Evolutionary conservation across 2,797 vertebrate genomes (phyloP).

Genomic region (Gymnothorax reevesii): DNA sequence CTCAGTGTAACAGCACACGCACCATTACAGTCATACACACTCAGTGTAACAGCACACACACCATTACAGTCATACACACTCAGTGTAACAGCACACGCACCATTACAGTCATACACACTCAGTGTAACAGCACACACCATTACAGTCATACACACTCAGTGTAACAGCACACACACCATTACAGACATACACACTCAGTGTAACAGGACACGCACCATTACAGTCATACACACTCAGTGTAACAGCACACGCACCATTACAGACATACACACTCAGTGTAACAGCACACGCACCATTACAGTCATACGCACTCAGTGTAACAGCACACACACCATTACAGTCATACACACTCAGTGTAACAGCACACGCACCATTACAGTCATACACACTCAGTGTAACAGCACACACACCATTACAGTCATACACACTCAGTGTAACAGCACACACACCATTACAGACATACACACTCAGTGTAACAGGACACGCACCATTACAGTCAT

Average conservation of each 20-base stretch:
- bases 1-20: background rate
- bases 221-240: background rate
- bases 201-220: background rate
- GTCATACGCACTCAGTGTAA: background rate
- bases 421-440: background rate
- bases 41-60: no score
- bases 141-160: no score
- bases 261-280: no score
- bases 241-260: background rate
- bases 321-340: background rate
- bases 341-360: background rate
- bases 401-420: background rate
- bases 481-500: no score
- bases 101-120: background rate
- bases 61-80: no score
- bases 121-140: background rate
- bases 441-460: no score
- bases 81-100: background rate
- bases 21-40: no score
- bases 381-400: background rate
- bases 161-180: no score
- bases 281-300: no score
- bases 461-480: no score
- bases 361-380: background rate
- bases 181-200: background rate